Conservation (phyloP, 1,140 invertebrate genomes). For the Chymomyza costata region DNA sequence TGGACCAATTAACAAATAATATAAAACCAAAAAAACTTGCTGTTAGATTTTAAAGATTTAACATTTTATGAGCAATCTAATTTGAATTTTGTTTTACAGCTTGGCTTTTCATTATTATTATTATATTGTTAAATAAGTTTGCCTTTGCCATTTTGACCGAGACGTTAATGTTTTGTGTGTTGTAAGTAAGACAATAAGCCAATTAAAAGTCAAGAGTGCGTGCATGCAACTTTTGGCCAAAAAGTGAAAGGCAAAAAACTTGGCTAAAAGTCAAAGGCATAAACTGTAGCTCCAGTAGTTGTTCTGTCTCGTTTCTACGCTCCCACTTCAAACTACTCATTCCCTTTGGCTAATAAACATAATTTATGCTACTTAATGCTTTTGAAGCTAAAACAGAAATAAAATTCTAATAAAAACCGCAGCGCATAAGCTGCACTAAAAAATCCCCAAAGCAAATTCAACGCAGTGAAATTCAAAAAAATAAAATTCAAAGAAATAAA, state of each 20-base stretch:
- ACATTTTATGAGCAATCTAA: too few relatives aligned
- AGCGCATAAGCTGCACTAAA: conserved; percentile 11
- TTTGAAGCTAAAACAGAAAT: conserved; percentile 7
- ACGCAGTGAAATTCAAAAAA: not conserved
- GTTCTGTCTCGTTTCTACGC: not conserved
- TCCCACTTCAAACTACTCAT: not conserved
- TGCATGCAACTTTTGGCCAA: too few relatives aligned
- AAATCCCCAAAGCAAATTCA: conserved; percentile 3
- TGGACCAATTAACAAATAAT: conserved; percentile 26
- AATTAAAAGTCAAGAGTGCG: conserved; percentile 53
- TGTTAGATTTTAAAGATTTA: too few relatives aligned
- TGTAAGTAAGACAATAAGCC: conserved; percentile 57
- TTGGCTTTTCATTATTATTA: too few relatives aligned
- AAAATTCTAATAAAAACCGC: conserved; percentile 20
- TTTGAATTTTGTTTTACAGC: too few relatives aligned
- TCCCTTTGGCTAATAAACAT: conserved; percentile 22
- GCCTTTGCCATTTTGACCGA: too few relatives aligned
- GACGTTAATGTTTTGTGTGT: conserved; percentile 22
- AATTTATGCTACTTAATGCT: conserved; percentile 39
- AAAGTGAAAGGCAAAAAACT: conserved; percentile 20
- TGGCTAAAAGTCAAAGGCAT: conserved; percentile 38
- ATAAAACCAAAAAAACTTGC: too few relatives aligned
- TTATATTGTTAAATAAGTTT: too few relatives aligned
- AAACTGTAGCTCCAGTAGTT: too few relatives aligned
- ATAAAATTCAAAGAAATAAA: not conserved